Conservation (phyloP, 2,113 vertebrate species). For the Bombycilla garrulus region DNA sequence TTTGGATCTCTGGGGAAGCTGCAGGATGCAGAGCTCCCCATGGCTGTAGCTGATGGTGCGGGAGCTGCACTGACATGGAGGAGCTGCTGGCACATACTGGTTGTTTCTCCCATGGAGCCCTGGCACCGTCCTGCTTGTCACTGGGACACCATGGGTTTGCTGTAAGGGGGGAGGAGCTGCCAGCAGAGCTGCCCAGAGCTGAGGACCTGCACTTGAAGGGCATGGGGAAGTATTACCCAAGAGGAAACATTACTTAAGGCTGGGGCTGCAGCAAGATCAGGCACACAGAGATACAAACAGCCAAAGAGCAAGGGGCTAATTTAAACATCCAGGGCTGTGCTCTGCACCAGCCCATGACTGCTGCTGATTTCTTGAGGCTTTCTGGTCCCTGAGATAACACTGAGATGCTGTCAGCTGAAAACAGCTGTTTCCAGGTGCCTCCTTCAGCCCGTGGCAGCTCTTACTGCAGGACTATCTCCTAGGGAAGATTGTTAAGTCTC, state of each 20-base stretch:
- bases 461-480: neutral
- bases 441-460: neutral
- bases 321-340: neutral
- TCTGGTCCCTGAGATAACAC: neutral
- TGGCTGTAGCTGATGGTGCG: neutral
- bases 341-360: neutral
- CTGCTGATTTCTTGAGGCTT: neutral
- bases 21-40: neutral
- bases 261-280: neutral
- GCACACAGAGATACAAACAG: neutral
- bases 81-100: neutral
- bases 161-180: neutral
- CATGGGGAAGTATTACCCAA: neutral
- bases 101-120: neutral
- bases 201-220: neutral
- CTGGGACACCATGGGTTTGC: neutral
- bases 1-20: neutral
- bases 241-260: neutral
- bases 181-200: neutral
- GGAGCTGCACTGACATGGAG: neutral
- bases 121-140: fast-evolving
- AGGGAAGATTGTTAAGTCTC: neutral
- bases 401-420: neutral
- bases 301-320: neutral
- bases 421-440: neutral